Evolutionary conservation across 2,113 vertebrate genomes (phyloP), one percentile per base, ranked within the genome.

Genomic region (Catharus minimus): DNA sequence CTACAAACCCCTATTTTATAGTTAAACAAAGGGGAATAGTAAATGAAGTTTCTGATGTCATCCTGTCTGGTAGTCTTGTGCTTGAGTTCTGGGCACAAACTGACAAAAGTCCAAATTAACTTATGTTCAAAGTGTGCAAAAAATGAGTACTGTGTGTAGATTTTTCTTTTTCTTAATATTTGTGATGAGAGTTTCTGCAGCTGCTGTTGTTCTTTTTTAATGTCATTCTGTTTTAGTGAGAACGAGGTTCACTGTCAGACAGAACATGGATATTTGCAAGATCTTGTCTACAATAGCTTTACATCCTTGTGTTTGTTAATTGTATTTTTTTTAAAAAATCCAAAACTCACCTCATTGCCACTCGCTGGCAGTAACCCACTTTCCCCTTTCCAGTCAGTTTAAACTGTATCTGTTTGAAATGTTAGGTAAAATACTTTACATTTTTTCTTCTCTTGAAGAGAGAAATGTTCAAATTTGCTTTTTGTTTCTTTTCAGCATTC

Each of bases 401-500:
- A 50, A 75, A 49, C 10, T 65, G 18, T 43, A 24, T 71, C 30
- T 78, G 2, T 60, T 83, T 75, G 49, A 18, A 71, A 72, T 57
- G 24, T 60, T 61, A n/a, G 7, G 3, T 83, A 56, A 72, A 88
- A 78, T 67, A 66, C 52, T 61, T 68, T 26, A 22, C 24, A 7
- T 33, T 36, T 61, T 57, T 24, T n/a, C 20, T 41, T 88, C 62
- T 82, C 15, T 26, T 39, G 11, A 64, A 57, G 22, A 77, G 7
- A 66, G 28, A 27, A 66, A 64, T 7, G 36, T 46, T 41, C 32
- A 88, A 36, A 8, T 33, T 81, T 72, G 44, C 12, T 60, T 61
- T 88, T 67, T 13, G 16, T 82, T 92, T 94, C 77, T 77, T 95
- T 78, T 32, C 83, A 97, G 89, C 49, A 15, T 36, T 82, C 27